Evolutionary conservation across 2,797 vertebrate genomes (phyloP).

Genomic region (Sebastolobus alascanus): DNA sequence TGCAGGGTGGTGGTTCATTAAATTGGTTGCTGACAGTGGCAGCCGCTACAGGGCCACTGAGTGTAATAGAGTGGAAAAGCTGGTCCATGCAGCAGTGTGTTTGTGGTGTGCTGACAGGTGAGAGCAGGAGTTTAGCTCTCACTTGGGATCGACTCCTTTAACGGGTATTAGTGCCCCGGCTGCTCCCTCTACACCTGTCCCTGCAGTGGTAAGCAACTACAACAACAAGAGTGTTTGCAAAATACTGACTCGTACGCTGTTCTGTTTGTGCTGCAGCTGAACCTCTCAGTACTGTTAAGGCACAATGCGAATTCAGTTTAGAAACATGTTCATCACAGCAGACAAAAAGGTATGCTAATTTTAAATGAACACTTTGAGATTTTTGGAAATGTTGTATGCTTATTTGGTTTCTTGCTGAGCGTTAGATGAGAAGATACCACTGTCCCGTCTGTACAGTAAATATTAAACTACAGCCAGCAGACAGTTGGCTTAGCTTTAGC

Average conservation of each 20-base stretch:
- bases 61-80: constrained; percentile 69
- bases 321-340: background rate
- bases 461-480: background rate
- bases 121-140: constrained; percentile 54
- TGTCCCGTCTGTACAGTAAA: background rate
- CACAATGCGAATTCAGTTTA: background rate
- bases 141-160: constrained; percentile 34
- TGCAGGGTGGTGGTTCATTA: constrained; percentile 40
- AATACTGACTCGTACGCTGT: constrained; percentile 36
- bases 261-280: constrained; percentile 38
- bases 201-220: constrained; percentile 39
- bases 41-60: constrained; percentile 32
- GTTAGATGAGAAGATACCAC: background rate
- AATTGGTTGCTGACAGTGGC: constrained; percentile 50
- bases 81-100: constrained; percentile 41
- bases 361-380: background rate
- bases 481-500: background rate
- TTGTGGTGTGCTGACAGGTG: constrained; percentile 60
- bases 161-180: constrained; percentile 26
- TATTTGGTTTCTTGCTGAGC: background rate
- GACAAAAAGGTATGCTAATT: background rate
- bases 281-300: background rate
- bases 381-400: background rate
- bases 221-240: constrained; percentile 49
- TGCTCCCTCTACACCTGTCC: constrained; percentile 40